Conservation (phyloP, 2,888 invertebrate species). For the Galeopsomyia nigrocyanea region DNA sequence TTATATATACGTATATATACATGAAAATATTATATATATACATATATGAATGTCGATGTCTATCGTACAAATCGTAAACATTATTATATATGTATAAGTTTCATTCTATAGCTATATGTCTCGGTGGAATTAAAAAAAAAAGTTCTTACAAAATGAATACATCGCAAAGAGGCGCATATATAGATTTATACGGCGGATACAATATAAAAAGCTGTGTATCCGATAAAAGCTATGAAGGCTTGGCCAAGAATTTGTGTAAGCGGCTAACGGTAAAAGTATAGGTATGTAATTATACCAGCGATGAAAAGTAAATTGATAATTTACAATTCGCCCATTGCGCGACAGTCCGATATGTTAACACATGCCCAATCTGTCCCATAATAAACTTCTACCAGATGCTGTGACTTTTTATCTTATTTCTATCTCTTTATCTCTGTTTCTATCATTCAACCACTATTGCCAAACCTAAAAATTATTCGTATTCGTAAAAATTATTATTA, state of each 20-base stretch:
- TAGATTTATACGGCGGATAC: slow-evolving; percentile 20
- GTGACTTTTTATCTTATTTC: slow-evolving; percentile 20
- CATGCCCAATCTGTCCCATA: slow-evolving; percentile 64
- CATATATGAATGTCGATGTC: slow-evolving; percentile 62
- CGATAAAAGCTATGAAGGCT: slow-evolving; percentile 39
- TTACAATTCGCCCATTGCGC: too few relatives aligned
- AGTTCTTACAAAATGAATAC: slow-evolving; percentile 28
- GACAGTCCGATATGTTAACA: slow-evolving; percentile 11
- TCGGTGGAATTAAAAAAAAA: slow-evolving; percentile 43
- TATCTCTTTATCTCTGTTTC: slow-evolving; percentile 18
- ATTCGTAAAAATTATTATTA: background rate
- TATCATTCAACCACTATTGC: too few relatives aligned
- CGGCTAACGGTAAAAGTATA: background rate
- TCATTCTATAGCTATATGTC: slow-evolving; percentile 50
- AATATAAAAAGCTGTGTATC: slow-evolving; percentile 28
- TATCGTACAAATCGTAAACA: slow-evolving; percentile 63
- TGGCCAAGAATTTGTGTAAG: slow-evolving; percentile 37
- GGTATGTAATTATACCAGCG: slow-evolving; percentile 27
- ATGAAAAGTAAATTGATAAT: slow-evolving; percentile 5
- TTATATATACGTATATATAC: slow-evolving; percentile 47
- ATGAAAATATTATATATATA: slow-evolving; percentile 53
- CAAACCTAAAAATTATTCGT: slow-evolving; percentile 46
- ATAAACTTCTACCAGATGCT: slow-evolving; percentile 51
- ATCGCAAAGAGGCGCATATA: slow-evolving; percentile 6
- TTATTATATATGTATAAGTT: slow-evolving; percentile 45